Percentiles rank a stretch among this genome's conserved stretches.
These are phyloP conservation scores for Drosophila prolongata DNA, from an alignment of 2,888 invertebrate species.

Conservation along the genomic window DNA sequence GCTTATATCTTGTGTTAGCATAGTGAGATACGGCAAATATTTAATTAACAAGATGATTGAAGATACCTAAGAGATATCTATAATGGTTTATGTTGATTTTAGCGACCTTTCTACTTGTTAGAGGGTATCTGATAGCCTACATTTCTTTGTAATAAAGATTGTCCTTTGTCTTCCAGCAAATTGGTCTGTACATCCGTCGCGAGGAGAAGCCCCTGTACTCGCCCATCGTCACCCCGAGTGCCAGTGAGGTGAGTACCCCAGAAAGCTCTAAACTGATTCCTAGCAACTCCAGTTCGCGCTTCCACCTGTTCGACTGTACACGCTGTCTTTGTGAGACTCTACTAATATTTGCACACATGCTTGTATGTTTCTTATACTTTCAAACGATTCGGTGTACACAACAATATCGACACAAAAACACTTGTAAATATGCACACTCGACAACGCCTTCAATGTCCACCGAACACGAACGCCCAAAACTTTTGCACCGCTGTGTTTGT, in stretches of 20 bases:
- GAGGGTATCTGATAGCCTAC: not conserved
- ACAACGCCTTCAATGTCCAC: conserved; percentile 42
- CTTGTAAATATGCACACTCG: conserved; percentile 42
- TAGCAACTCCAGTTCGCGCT: conserved; percentile 1
- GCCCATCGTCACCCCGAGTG: conserved; percentile 71
- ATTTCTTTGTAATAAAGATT: no score
- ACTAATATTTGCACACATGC: conserved; percentile 77
- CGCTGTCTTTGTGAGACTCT: conserved; percentile 63
- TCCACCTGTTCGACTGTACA: conserved; percentile 11
- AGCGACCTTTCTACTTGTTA: no score
- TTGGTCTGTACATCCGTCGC: conserved; percentile 79
- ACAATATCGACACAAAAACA: conserved; percentile 42
- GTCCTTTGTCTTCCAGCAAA: conserved; percentile 71
- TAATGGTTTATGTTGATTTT: no score
- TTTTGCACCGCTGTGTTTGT: conserved; percentile 70
- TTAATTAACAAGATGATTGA: not conserved
- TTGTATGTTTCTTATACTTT: conserved; percentile 73
- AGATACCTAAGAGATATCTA: no score
- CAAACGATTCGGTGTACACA: conserved; percentile 70
- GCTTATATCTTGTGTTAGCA: not conserved
- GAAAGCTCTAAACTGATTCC: not conserved
- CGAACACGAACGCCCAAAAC: conserved; percentile 44
- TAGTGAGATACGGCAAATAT: not conserved
- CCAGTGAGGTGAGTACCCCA: conserved; percentile 76
- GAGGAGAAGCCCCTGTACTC: conserved; percentile 81